Conservation (phyloP, 2,888 invertebrate genomes). For the Nezara viridula region DNA sequence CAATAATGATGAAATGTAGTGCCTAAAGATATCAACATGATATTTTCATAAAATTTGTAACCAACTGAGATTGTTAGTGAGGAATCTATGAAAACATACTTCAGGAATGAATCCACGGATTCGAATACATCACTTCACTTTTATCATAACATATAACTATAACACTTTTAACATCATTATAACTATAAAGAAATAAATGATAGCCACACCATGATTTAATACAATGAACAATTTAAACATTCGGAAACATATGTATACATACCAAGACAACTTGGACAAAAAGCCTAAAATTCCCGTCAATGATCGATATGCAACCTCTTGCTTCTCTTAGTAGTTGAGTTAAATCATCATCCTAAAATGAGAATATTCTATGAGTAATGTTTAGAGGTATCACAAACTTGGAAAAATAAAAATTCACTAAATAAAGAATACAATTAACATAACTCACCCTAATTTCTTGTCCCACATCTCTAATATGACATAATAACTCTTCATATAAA, state of each 20-base stretch:
- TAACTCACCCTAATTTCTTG: constrained; percentile 69
- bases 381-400: constrained; percentile 8
- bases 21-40: too few relatives aligned
- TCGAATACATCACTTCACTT: too few relatives aligned
- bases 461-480: constrained; percentile 71
- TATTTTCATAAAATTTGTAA: too few relatives aligned
- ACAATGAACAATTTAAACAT: not conserved
- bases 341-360: constrained; percentile 74
- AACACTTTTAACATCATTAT: too few relatives aligned
- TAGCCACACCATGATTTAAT: not conserved
- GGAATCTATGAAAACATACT: too few relatives aligned
- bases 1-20: too few relatives aligned
- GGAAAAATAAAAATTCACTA: too few relatives aligned
- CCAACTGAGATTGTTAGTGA: too few relatives aligned
- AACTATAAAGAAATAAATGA: too few relatives aligned
- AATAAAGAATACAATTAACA: not conserved
- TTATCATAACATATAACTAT: too few relatives aligned
- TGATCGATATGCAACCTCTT: constrained; percentile 73
- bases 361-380: not conserved
- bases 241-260: constrained; percentile 58
- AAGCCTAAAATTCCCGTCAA: constrained; percentile 73
- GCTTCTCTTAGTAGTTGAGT: constrained; percentile 73
- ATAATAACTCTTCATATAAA: constrained; percentile 72
- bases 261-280: constrained; percentile 75
- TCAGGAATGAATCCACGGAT: too few relatives aligned